Evolutionary conservation across 2,797 vertebrate species (phyloP), one percentile per base, ranked within the genome.

Genomic region (Acestrorhynchus altus): DNA sequence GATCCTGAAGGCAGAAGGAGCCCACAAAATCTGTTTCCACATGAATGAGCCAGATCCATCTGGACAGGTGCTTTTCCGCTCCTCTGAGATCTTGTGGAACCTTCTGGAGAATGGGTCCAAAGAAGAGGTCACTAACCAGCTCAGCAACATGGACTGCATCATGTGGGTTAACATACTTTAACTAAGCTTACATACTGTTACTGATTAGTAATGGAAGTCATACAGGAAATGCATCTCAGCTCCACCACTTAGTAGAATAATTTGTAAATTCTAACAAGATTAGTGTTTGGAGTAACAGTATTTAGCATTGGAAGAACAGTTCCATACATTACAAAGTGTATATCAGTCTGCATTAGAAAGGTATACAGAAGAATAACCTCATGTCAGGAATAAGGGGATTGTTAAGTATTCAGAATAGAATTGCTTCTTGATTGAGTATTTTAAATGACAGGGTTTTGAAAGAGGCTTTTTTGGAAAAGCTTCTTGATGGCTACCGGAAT

Each of bases 31-130:
- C 80, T 99, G 98, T 80, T 91, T 94, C 81, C 93, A 92, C 83
- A 95, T 99, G 89, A 96, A 93, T 51, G 94, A 92, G 63, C 81
- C 85, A 0, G 96, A 97, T 82, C 93, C 90, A 1, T 93, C 94
- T 0, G 95, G 95, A 61, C 92, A 95, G 83, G 84, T 97, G 72
- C 72, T 97, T 11, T 93, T 95, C 83, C 88, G 85, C 76, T 97
- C 95, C 54, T 92, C 95, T 0, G 96, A 97, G 86, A 94, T 99
- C 85, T 93, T 99, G 28, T 98, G 96, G 96, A 98, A 96, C 86
- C 91, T 99, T n/a, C 78, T 99, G 81, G 97, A 98, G 88, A 93
- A 90, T 3, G 83, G 91, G 63, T 88, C 91, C 67, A 93, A 89
- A 81, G 91, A 92, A 35, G 92, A 95, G 85, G 91, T 94, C 76